Evolutionary conservation across 2,113 vertebrate species (phyloP).

Genomic region (Amblyornis subalaris): DNA sequence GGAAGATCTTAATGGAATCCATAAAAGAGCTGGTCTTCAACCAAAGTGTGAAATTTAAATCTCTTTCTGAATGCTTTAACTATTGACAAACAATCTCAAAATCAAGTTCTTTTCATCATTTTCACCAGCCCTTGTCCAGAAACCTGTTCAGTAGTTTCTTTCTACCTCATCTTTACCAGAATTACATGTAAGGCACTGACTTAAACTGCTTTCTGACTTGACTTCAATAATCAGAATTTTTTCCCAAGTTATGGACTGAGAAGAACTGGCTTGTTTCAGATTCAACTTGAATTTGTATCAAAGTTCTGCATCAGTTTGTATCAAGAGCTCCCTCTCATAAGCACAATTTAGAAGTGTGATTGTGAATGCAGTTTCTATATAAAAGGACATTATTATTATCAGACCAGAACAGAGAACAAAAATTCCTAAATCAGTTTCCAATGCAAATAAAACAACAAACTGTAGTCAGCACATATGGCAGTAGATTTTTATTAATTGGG

Average conservation of each 20-base stretch:
- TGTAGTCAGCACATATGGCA: conserved; percentile 10
- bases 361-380: not conserved
- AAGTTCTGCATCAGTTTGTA: not conserved
- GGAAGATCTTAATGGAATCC: not conserved
- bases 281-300: not conserved
- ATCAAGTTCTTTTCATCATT: not conserved
- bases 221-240: not conserved
- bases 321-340: not conserved
- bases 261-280: not conserved
- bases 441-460: not conserved
- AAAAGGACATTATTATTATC: not conserved
- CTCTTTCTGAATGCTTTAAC: not conserved
- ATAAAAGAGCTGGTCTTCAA: not conserved
- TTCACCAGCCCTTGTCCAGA: not conserved
- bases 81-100: not conserved
- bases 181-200: not conserved
- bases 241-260: not conserved
- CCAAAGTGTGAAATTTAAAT: not conserved
- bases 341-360: not conserved
- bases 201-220: not conserved
- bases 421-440: not conserved
- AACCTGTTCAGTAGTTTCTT: not conserved
- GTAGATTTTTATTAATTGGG: conserved; percentile 20
- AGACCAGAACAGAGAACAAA: not conserved
- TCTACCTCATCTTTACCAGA: not conserved